phyloP scores from a whole-genome alignment of 2,113 vertebrate genomes.

The Hippocampus comes region DNA sequence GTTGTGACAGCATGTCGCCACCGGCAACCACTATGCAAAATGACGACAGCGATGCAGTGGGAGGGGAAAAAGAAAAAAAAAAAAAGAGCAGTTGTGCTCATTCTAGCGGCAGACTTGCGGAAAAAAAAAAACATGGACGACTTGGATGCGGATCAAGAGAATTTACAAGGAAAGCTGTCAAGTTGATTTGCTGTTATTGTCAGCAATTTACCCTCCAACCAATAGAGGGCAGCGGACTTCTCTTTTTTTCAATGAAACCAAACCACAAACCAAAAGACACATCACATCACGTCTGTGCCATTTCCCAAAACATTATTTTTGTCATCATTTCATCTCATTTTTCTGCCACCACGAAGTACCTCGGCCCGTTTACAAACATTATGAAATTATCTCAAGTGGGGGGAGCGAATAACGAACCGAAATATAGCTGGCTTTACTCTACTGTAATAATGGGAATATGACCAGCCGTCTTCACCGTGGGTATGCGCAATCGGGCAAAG shows the following conservation, averaged over 20 bases:
- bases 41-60: background rate
- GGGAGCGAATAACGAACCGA: background rate
- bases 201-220: background rate
- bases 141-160: background rate
- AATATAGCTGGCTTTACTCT: background rate
- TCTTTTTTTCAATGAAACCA: too few relatives aligned
- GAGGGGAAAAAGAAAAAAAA: background rate
- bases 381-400: background rate
- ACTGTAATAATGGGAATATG: slow-evolving; percentile 41
- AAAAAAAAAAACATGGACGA: background rate
- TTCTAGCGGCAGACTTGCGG: background rate
- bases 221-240: background rate
- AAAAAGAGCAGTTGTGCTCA: background rate
- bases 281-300: too few relatives aligned
- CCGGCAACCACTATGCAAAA: background rate
- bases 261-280: background rate
- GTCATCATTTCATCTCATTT: background rate
- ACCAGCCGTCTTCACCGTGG: slow-evolving; percentile 19
- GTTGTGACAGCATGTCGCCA: slow-evolving; percentile 1
- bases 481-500: slow-evolving; percentile 44
- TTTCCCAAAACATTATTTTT: background rate
- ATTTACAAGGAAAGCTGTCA: background rate
- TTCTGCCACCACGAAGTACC: background rate
- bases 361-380: background rate
- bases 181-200: background rate